Conservation (phyloP, 1,140 invertebrate species). For the Zaprionus tsacasi region DNA sequence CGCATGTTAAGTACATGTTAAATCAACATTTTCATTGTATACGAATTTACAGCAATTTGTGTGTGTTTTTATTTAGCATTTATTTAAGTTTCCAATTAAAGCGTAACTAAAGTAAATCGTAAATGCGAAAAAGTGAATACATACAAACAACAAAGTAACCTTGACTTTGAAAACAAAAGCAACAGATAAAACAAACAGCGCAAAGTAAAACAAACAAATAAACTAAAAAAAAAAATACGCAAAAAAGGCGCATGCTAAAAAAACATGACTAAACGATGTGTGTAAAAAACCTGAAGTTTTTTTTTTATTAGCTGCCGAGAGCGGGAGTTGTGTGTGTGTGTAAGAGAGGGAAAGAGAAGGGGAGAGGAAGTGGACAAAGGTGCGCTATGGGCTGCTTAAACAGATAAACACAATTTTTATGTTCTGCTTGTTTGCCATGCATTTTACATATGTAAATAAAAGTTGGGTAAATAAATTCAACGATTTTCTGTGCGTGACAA, state of each 20-base stretch:
- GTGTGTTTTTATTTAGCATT: constrained; percentile 2
- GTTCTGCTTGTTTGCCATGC: constrained; percentile 48
- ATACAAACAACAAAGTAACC: constrained; percentile 53
- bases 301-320: constrained; percentile 18
- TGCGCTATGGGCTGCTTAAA: constrained; percentile 14
- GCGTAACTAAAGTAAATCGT: constrained; percentile 37
- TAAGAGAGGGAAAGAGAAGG: neutral
- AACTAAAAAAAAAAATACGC: constrained; percentile 27
- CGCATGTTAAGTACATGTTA: constrained; percentile 12
- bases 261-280: constrained; percentile 37
- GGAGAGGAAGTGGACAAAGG: constrained; percentile 6
- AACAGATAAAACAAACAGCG: constrained; percentile 50
- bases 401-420: constrained; percentile 51
- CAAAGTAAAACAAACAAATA: constrained; percentile 44
- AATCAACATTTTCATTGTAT: constrained; percentile 31
- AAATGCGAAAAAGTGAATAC: constrained; percentile 22
- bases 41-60: constrained; percentile 16
- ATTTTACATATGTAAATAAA: constrained; percentile 73
- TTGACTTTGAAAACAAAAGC: constrained; percentile 72
- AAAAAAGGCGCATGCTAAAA: constrained; percentile 24
- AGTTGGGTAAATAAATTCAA: constrained; percentile 31
- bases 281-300: constrained; percentile 59
- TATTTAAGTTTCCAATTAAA: constrained; percentile 44
- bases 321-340: neutral
- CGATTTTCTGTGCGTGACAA: constrained; percentile 29